Conservation (phyloP, 2,113 vertebrate genomes). For the Centrocercus urophasianus region DNA sequence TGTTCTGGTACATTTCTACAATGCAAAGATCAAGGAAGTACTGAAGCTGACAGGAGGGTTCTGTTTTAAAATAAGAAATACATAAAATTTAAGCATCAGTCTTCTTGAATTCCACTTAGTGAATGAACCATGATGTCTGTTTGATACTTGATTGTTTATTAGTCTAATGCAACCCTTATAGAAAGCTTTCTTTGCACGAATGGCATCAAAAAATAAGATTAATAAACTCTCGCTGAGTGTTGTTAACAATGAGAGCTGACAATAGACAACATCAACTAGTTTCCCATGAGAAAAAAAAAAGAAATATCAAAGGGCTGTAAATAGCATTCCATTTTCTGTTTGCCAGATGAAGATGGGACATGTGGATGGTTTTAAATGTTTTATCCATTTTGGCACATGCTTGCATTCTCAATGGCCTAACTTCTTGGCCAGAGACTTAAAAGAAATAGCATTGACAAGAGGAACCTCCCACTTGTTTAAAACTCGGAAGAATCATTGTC, state of each 20-base stretch:
- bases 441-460: neutral
- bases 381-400: neutral
- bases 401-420: neutral
- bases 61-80: slow-evolving; percentile 1
- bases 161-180: neutral
- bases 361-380: neutral
- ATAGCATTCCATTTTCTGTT: slow-evolving; percentile 35
- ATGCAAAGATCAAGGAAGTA: neutral
- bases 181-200: neutral
- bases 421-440: neutral
- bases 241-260: slow-evolving; percentile 38
- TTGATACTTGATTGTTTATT: neutral
- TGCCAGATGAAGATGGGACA: slow-evolving; percentile 37
- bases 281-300: slow-evolving; percentile 66
- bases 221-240: slow-evolving; percentile 29
- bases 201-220: neutral
- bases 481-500: neutral
- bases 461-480: neutral
- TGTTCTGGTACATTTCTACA: neutral
- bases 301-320: slow-evolving; percentile 36
- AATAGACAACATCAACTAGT: neutral
- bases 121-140: neutral
- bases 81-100: neutral
- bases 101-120: neutral
- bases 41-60: neutral